Conservation (phyloP, 2,113 vertebrate genomes). For the Loxodonta africana region DNA sequence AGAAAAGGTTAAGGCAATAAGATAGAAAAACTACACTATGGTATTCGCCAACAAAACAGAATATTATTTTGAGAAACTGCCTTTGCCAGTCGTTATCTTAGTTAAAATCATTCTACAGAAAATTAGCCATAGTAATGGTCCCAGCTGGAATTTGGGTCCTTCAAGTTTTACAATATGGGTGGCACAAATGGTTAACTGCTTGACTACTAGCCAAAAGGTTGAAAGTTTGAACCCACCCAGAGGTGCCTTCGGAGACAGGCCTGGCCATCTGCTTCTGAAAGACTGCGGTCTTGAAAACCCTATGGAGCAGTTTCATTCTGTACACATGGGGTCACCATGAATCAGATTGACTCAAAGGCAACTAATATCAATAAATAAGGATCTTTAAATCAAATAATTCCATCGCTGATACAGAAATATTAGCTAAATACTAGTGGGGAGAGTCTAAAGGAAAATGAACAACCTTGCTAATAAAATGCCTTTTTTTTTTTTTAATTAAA, state of each 20-base stretch:
- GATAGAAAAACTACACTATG: not conserved
- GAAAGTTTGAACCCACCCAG: not conserved
- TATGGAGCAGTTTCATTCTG: not conserved
- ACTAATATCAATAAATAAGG: not conserved
- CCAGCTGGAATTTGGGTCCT: not conserved
- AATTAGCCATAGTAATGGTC: not conserved
- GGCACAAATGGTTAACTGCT: not conserved
- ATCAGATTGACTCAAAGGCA: not conserved
- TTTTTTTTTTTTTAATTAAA: slow-evolving; percentile 13
- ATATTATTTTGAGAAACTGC: slow-evolving; percentile 33
- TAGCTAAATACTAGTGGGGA: not conserved
- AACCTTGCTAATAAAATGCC: not conserved
- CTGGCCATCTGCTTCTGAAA: not conserved
- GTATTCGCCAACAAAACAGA: slow-evolving; percentile 15
- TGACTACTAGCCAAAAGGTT: not conserved
- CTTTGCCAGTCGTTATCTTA: not conserved
- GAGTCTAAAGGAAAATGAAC: slow-evolving; percentile 1
- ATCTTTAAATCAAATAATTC: not conserved
- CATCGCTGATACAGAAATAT: not conserved
- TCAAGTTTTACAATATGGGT: not conserved
- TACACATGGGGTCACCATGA: not conserved
- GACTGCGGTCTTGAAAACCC: not conserved
- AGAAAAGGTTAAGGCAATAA: not conserved
- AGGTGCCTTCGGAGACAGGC: not conserved
- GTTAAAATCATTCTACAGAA: not conserved